phyloP scores from a whole-genome alignment of 2,888 invertebrate genomes.

The Cephus runcator region DNA sequence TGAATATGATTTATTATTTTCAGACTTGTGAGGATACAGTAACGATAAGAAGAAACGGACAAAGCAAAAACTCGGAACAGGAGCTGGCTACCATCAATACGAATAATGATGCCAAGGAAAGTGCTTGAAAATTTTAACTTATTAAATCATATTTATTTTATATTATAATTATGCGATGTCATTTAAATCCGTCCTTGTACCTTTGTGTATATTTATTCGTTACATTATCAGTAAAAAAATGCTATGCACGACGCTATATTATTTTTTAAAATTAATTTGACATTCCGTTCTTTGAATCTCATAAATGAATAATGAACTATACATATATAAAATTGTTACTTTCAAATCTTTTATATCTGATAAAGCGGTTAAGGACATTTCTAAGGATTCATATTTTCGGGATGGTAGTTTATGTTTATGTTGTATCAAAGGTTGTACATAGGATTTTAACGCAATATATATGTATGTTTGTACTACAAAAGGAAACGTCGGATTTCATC shows the following conservation, averaged over 20 bases:
- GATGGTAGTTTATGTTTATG: conserved; percentile 29
- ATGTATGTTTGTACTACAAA: conserved; percentile 26
- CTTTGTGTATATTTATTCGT: conserved; percentile 11
- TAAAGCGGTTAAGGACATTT: neutral
- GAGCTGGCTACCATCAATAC: conserved; percentile 57
- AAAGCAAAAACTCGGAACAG: conserved; percentile 51
- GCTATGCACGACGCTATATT: neutral
- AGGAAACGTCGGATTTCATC: neutral
- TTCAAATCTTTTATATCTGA: neutral
- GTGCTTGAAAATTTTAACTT: conserved; percentile 47
- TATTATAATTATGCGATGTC: conserved; percentile 31
- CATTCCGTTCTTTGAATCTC: no score
- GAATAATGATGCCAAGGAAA: conserved; percentile 50
- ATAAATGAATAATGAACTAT: neutral
- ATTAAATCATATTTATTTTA: conserved; percentile 45
- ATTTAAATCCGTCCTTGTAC: conserved; percentile 39
- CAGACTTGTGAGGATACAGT: conserved; percentile 63
- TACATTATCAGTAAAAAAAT: neutral
- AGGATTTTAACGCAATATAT: conserved; percentile 40
- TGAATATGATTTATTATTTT: conserved; percentile 22
- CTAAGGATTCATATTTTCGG: neutral
- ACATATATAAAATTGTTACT: neutral
- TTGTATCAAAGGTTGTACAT: conserved; percentile 57
- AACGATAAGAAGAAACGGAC: conserved; percentile 50
- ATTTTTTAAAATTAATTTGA: no score